phyloP scores from a whole-genome alignment of 1,140 invertebrate genomes.

The Drosophila paulistorum region DNA sequence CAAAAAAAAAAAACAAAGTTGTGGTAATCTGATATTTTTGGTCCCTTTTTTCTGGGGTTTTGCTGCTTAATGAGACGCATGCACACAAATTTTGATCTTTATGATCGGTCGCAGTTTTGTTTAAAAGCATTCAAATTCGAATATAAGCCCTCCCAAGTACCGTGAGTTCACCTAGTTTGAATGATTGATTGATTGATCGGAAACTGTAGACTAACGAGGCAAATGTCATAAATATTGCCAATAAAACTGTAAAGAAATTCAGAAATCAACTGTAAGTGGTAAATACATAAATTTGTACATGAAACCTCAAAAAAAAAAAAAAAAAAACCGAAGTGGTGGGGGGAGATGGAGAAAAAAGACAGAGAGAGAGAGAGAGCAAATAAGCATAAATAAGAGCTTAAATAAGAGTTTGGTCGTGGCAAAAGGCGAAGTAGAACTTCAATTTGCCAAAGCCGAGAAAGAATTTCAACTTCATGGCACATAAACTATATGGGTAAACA shows the following conservation, averaged over 20 bases:
- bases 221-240: constrained; percentile 69
- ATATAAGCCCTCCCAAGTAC: constrained; percentile 13
- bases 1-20: constrained; percentile 21
- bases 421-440: constrained; percentile 49
- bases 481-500: constrained; percentile 78
- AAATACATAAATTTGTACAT: constrained; percentile 71
- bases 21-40: constrained; percentile 79
- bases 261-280: constrained; percentile 1
- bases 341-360: constrained; percentile 25
- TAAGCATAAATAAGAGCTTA: constrained; percentile 77
- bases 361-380: constrained; percentile 29
- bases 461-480: constrained; percentile 65
- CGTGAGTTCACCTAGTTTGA: constrained; percentile 33
- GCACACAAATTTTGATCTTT: constrained; percentile 82
- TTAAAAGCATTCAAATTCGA: constrained; percentile 54
- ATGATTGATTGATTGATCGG: constrained; percentile 61
- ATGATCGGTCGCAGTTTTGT: constrained; percentile 76
- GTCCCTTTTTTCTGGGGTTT: constrained; percentile 53
- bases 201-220: constrained; percentile 73
- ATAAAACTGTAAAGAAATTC: constrained; percentile 51
- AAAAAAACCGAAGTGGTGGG: neutral
- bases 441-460: constrained; percentile 73
- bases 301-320: constrained; percentile 52
- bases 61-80: constrained; percentile 82
- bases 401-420: constrained; percentile 50